Percentiles rank a stretch among this genome's conserved stretches.
Evolutionary conservation across 2,888 invertebrate species (phyloP).

Genomic region (Andricus quercusramuli): DNA sequence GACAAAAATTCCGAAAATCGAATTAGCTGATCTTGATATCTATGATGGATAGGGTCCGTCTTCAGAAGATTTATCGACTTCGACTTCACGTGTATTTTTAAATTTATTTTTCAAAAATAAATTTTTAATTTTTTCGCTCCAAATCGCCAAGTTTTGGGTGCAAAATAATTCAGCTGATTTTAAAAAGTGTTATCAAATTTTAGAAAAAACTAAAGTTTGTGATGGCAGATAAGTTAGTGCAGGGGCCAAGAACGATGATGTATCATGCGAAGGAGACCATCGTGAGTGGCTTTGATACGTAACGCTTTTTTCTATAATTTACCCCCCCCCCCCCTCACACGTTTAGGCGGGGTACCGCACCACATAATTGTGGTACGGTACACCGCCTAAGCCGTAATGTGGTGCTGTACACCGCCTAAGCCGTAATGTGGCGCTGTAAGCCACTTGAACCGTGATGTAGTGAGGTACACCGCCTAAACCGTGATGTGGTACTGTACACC

Average conservation of each 20-base stretch:
- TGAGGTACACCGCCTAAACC: too few species aligned
- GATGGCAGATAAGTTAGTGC: conserved; percentile 46
- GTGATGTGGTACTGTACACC: too few species aligned
- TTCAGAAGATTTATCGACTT: background rate
- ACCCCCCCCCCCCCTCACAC: too few species aligned
- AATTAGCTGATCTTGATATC: background rate
- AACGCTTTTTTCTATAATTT: too few species aligned
- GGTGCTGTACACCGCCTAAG: too few species aligned
- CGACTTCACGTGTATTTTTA: background rate
- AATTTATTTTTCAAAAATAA: background rate
- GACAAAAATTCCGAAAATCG: background rate
- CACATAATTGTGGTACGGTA: too few species aligned
- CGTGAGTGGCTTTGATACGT: conserved; percentile 59
- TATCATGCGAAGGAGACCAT: conserved; percentile 65
- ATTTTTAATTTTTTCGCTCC: background rate
- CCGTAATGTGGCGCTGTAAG: too few species aligned
- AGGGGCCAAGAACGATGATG: conserved; percentile 55
- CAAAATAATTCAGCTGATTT: background rate
- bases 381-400: too few species aligned
- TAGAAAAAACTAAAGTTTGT: background rate
- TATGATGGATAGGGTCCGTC: background rate
- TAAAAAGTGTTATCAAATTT: background rate
- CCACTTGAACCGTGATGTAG: too few species aligned
- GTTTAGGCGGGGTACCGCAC: too few species aligned
- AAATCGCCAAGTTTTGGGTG: background rate